phyloP scores from a whole-genome alignment of 2,797 vertebrate species.

The Lepidocolaptes lacrymiger region DNA sequence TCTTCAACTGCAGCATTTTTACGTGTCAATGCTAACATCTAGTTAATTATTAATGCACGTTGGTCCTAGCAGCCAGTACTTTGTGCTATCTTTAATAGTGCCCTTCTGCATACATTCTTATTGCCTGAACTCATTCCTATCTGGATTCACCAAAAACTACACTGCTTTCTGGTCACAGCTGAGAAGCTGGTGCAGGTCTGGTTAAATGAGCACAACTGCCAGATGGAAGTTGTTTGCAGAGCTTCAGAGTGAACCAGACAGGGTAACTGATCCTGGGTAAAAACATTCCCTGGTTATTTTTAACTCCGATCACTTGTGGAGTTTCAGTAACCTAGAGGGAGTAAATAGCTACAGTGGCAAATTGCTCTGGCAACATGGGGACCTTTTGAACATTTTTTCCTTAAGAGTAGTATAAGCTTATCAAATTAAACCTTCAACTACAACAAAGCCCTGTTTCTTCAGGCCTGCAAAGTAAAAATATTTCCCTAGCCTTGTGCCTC shows the following conservation, averaged over 20 bases:
- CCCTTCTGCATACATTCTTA: background rate
- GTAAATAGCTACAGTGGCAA: background rate
- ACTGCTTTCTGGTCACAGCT: background rate
- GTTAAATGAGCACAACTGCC: background rate
- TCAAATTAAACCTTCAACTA: background rate
- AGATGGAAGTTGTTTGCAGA: constrained; percentile 33
- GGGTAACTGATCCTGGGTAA: background rate
- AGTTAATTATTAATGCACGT: constrained; percentile 26
- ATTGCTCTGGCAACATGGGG: background rate
- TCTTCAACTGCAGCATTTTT: background rate
- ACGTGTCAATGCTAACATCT: background rate
- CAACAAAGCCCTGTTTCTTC: background rate
- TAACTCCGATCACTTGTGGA: background rate
- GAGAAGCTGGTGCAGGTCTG: background rate
- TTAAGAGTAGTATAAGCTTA: background rate
- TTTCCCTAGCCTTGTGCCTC: background rate
- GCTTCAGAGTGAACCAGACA: background rate
- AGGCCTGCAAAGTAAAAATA: background rate
- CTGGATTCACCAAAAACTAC: background rate
- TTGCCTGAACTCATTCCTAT: background rate
- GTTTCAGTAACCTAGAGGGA: background rate
- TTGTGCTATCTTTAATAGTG: background rate
- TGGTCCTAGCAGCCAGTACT: background rate
- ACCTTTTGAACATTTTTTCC: background rate
- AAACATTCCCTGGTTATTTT: constrained; percentile 64